Evolutionary conservation across 1,140 invertebrate genomes (phyloP), one percentile per base, ranked within the genome.

Genomic region (Gyrodactylus bullatarudis): DNA sequence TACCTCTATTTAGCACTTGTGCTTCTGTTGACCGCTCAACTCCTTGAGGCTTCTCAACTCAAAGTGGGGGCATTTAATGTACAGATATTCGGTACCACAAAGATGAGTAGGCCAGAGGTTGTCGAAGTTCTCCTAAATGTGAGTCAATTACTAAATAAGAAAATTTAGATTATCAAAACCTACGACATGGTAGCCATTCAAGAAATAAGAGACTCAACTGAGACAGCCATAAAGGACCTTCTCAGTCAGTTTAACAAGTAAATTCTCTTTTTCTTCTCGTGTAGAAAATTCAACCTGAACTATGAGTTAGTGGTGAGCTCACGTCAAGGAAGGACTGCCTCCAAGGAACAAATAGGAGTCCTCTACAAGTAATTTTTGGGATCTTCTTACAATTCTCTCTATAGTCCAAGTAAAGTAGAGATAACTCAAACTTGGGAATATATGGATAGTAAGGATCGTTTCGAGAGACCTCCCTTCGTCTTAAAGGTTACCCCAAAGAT

Each of bases 21-120:
- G n/a, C n/a, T n/a, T n/a, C n/a, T n/a, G n/a, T n/a, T n/a, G n/a
- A n/a, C n/a, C n/a, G n/a, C n/a, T n/a, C n/a, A n/a, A n/a, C n/a
- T n/a, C n/a, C n/a, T n/a, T n/a, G n/a, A n/a, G n/a, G n/a, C n/a
- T n/a, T n/a, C n/a, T n/a, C n/a, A n/a, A n/a, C n/a, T n/a, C n/a
- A n/a, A n/a, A n/a, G n/a, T 78, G 1, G 76, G 76, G n/a, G 75
- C 77, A 1, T 78, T 78, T 73, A 78, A 78, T 73, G 75, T 78
- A 1, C 77, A 76, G 68, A 71, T 77, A 2, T 77, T 78, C 74
- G 77, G 77, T 25, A 34, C 54, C n/a, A 76, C 68, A 23, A 78
- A 78, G 26, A 73, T 77, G 75, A 16, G 27, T 0, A 74, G 76
- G 1, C 24, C 71, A 20, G 69, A 73, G 2, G 76, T 78, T 2